A percentile compares a stretch with the other conserved stretches of the same genome.
Conservation (phyloP, 2,888 invertebrate genomes). For the Pachymerium ferrugineum region DNA sequence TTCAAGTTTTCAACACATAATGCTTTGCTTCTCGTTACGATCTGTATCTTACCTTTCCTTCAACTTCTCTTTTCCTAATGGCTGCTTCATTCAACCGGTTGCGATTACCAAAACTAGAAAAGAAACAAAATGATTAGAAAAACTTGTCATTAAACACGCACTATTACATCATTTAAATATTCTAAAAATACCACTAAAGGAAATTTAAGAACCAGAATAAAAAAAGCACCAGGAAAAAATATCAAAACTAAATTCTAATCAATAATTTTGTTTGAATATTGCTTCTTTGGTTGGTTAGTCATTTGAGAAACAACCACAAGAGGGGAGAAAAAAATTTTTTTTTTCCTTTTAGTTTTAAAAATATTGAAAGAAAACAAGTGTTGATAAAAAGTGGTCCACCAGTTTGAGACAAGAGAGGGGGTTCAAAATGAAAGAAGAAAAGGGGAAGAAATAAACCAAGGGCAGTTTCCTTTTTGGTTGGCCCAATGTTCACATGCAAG, state of each 20-base stretch:
- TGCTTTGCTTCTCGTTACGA: no score
- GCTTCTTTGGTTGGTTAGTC: no score
- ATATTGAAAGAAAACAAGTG: no score
- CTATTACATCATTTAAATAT: no score
- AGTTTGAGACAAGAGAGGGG: background rate
- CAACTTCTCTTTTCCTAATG: constrained; percentile 3
- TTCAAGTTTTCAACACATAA: no score
- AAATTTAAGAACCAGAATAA: background rate
- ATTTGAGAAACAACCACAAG: no score
- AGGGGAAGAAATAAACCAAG: background rate
- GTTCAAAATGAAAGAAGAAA: background rate
- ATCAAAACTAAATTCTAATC: background rate
- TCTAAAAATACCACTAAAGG: background rate
- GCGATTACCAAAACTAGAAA: background rate
- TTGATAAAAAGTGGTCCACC: background rate
- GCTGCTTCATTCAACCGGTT: constrained; percentile 8
- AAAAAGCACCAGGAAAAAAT: background rate
- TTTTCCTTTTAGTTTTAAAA: no score
- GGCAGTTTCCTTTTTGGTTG: background rate
- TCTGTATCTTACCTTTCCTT: constrained; percentile 13
- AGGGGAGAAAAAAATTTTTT: no score
- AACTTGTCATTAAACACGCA: no score
- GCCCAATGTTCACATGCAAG: background rate
- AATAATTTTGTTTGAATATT: no score
- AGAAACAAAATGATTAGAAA: background rate